Evolutionary conservation across 2,113 vertebrate genomes (phyloP), one percentile per base, ranked within the genome.

Genomic region (Menura novaehollandiae): DNA sequence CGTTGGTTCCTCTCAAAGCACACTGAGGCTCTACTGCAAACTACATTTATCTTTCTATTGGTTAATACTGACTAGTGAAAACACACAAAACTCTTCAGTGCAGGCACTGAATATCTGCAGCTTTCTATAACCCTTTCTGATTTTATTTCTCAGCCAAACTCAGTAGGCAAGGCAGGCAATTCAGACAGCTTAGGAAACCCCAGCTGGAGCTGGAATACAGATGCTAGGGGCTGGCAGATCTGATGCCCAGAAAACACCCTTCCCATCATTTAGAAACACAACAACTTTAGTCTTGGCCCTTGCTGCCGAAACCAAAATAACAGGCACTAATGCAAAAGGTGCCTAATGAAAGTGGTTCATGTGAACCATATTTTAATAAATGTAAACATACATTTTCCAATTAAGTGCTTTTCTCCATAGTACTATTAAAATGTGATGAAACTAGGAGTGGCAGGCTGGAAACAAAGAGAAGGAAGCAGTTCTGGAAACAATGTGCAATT

Each of bases 41-140:
- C 64, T 28, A 43, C 32, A 43, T 64, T 41, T 89, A 1, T 35
- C 72, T 44, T 53, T 85, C 28, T 43, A 2, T 41, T 72, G 88
- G 95, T 68, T 81, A 94, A 93, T 84, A 60, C 41, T 62, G 74
- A 90, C 44, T 68, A 78, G 32, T 74, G 67, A 95, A 88, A 96
- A 66, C 16, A 86, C 28, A 26, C 22, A 4, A 41, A 94, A 69
- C 43, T 84, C 66, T 82, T 89, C 59, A 33, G 33, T 24, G 1
- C 41, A 64, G 76, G 20, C 7, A 16, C 53, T 82, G 68, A 78
- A 14, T 28, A 62, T 52, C 63, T 73, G 39, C 15, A 51, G 51
- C 62, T 88, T 68, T 88, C 89, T 92, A 84, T 49, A 89, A 71
- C 47, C 63, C 28, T 74, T 62, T 35, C 51, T 59, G 23, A 41